These are phyloP conservation scores for Cryptoprocta ferox DNA, from an alignment of 2,797 vertebrate species.

Conservation along the genomic window DNA sequence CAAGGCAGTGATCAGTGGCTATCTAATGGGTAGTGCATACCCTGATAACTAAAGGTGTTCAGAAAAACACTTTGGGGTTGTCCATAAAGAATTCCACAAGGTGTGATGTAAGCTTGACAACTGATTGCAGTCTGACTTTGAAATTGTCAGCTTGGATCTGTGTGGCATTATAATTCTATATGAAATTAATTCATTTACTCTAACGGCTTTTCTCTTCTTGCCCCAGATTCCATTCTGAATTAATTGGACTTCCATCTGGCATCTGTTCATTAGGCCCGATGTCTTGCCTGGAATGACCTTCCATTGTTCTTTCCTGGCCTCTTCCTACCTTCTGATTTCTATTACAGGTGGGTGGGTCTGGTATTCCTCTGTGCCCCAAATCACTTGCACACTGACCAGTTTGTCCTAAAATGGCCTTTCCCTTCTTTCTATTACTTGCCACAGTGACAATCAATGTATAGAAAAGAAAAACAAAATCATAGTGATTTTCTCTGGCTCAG, in stretches of 20 bases:
- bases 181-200: not conserved
- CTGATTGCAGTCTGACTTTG: not conserved
- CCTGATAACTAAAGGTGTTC: not conserved
- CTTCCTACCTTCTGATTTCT: not conserved
- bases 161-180: not conserved
- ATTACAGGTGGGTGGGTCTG: not conserved
- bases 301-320: not conserved
- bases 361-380: conserved; percentile 58
- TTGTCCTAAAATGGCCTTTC: conserved; percentile 47
- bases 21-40: too few relatives aligned
- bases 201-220: conserved; percentile 27
- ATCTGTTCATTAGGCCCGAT: not conserved
- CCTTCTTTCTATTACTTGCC: conserved; percentile 25
- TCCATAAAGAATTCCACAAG: not conserved
- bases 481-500: conserved; percentile 67
- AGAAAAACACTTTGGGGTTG: not conserved
- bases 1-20: not conserved
- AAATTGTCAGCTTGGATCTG: not conserved
- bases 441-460: conserved; percentile 20
- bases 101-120: not conserved
- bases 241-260: not conserved
- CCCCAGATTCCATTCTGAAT: not conserved
- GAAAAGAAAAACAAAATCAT: conserved; percentile 63
- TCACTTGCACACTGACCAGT: not conserved
- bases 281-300: not conserved